Evolutionary conservation across 2,113 vertebrate genomes (phyloP).

Genomic region (Capra hircus): DNA sequence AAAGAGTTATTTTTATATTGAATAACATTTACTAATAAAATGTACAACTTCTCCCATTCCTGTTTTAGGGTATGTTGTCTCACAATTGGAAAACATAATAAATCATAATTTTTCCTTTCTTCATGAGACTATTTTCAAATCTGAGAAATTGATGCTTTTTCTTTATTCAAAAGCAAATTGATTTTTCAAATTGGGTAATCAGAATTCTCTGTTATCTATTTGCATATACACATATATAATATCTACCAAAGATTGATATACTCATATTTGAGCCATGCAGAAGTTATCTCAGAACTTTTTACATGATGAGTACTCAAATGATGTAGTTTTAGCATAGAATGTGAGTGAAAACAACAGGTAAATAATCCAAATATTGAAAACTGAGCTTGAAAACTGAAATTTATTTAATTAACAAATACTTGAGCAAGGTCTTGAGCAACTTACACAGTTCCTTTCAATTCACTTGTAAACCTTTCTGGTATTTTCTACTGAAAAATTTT

Average conservation of each 20-base stretch:
- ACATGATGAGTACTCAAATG: not conserved
- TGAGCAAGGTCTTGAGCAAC: not conserved
- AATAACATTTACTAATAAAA: not conserved
- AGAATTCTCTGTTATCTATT: not conserved
- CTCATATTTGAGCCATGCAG: not conserved
- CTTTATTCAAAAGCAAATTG: not conserved
- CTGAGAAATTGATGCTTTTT: not conserved
- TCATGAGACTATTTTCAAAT: not conserved
- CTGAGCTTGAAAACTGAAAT: not conserved
- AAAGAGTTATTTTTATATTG: not conserved
- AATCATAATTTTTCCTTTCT: not conserved
- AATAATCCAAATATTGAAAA: not conserved
- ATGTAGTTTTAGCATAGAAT: not conserved
- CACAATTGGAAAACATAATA: not conserved
- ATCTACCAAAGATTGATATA: not conserved
- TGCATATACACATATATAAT: not conserved
- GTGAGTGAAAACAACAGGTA: not conserved
- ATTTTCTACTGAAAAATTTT: not conserved
- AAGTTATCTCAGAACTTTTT: not conserved
- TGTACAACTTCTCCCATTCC: not conserved
- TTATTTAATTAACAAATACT: not conserved
- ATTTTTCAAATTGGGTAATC: not conserved
- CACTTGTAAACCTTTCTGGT: not conserved
- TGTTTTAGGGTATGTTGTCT: not conserved
- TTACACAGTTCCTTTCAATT: not conserved